Base-by-base conservation (phyloP, 2,797 vertebrate genomes). In the Hypotaenidia okinawae region DNA sequence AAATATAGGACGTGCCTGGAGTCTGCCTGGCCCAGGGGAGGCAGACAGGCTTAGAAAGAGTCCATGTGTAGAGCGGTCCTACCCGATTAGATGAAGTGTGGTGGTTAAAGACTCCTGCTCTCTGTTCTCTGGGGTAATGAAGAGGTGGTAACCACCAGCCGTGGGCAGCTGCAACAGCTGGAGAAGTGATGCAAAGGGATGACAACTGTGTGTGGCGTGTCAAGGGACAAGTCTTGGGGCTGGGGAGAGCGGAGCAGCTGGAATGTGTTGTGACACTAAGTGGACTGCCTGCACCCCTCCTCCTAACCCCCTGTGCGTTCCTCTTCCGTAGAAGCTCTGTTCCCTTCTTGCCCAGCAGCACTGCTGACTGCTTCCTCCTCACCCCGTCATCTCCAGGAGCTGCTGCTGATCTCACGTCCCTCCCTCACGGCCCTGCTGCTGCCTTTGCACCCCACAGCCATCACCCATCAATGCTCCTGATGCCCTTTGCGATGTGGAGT, bases 391-490 rank as follows among this genome's bases (percentile, higher is more conserved):
- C 62, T 54, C 57, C n/a, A 30, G 4, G 62, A 52, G 43, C 18
- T 13, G 39, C 39, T 47, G 54, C 47, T n/a, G n/a, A 2, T 33
- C 61, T 37, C 57, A 7, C 37, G 54, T 37, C 52, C 51, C 47
- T 37, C 41, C 51, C 33, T 39, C 52, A 1, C 5, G 49, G 58
- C 52, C 76, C 58, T 24, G 58, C 51, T 59, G 51, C 59, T 25
- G 73, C 69, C 14, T 28, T n/a, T 28, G 55, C 16, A 3, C 13
- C n/a, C 37, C 2, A 0, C 2, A 3, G 16, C 43, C 43, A 43
- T 43, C 43, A 43, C 43, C 43, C 12, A 3, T 30, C 11, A 0
- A 35, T 16, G 33, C 63, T 62, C 25, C 32, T 5, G 19, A 3
- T 10, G 39, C 22, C 24, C 51, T 30, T 33, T 27, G 58, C 10